A percentile compares a stretch with the other conserved stretches of the same genome.
Evolutionary conservation across 2,113 vertebrate genomes (phyloP).

Genomic region (Indri indri): DNA sequence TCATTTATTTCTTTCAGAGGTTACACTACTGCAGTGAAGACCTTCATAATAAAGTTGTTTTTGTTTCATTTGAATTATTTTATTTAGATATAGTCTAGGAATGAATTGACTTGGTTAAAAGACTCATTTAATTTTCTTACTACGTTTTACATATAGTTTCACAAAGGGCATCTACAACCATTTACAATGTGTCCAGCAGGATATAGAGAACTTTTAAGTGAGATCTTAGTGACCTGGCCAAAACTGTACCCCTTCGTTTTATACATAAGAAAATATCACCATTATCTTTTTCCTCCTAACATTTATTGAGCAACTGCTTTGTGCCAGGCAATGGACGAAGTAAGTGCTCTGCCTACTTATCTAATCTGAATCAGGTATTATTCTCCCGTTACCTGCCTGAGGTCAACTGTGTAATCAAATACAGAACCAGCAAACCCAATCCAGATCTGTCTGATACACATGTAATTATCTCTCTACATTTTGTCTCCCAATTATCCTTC

Average conservation of each 20-base stretch:
- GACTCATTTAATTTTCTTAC: neutral
- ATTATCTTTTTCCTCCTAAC: neutral
- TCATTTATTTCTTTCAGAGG: neutral
- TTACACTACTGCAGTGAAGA: neutral
- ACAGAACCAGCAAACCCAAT: neutral
- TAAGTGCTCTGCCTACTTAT: neutral
- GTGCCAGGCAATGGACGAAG: neutral
- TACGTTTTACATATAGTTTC: neutral
- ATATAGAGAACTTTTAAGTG: neutral
- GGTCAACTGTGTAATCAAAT: neutral
- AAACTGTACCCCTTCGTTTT: neutral
- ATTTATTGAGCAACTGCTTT: neutral
- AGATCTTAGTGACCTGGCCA: neutral
- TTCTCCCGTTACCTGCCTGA: neutral
- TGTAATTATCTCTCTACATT: neutral
- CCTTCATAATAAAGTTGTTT: neutral
- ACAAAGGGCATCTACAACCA: neutral
- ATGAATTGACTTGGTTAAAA: neutral
- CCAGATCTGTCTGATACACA: neutral
- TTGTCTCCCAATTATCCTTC: neutral
- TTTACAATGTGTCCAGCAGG: neutral
- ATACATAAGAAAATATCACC: neutral
- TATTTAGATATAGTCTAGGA: neutral
- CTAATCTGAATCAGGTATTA: neutral
- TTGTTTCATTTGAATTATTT: conserved; percentile 19